Conservation (phyloP, 2,888 invertebrate genomes). For the Agriopis marginaria region DNA sequence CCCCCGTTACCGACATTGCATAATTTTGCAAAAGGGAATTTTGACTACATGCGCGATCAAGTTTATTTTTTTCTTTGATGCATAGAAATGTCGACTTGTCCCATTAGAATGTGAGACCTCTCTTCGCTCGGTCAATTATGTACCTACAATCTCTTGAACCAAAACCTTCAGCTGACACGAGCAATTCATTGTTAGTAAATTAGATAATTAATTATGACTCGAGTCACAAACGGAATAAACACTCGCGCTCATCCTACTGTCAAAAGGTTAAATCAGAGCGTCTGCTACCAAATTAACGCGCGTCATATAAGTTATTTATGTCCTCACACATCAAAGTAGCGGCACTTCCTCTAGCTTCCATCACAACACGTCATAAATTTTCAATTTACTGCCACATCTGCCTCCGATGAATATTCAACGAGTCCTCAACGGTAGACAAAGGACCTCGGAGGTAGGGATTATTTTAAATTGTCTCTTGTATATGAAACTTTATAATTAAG, state of each 20-base stretch:
- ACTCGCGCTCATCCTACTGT: neutral
- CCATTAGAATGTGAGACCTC: neutral
- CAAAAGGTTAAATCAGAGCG: constrained; percentile 22
- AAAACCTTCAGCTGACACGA: neutral
- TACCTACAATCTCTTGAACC: neutral
- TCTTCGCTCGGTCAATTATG: neutral
- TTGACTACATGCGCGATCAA: no score
- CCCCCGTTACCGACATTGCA: no score
- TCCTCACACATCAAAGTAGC: constrained; percentile 34
- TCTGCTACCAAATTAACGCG: constrained; percentile 32
- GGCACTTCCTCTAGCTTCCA: constrained; percentile 32
- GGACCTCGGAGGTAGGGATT: constrained; percentile 12
- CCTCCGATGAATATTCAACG: constrained; percentile 33
- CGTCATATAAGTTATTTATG: constrained; percentile 31
- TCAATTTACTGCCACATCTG: constrained; percentile 34
- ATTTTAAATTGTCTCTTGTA: constrained; percentile 11
- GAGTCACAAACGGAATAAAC: constrained; percentile 13
- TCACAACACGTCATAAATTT: constrained; percentile 31
- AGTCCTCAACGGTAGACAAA: constrained; percentile 23
- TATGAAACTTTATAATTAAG: constrained; percentile 21
- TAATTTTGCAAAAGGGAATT: no score
- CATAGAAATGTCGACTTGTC: neutral
- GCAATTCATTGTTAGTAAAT: constrained; percentile 7
- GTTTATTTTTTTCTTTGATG: no score
- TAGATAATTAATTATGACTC: constrained; percentile 6